Percentiles rank a stretch among this genome's conserved stretches.
phyloP scores from a whole-genome alignment of 30 jellyfish, hydroid and myxozoan genomes.

The Chrysaora quinquecirrha region DNA sequence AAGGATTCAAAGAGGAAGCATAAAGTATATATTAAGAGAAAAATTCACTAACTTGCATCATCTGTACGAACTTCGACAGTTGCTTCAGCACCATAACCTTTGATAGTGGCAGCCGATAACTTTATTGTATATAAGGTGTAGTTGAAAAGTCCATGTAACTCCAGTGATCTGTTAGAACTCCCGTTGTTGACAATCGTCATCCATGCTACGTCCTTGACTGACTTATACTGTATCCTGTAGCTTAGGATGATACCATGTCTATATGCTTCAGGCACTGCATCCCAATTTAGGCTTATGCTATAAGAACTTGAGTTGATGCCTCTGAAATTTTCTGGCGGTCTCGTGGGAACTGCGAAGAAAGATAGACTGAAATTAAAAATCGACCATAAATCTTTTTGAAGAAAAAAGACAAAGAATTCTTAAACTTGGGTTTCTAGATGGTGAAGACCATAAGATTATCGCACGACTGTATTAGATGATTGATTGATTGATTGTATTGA shows the following conservation, averaged over 20 bases:
- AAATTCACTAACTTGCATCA: constrained; percentile 68
- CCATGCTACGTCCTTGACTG: constrained; percentile 10
- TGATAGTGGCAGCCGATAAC: constrained; percentile 36
- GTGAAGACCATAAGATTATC: too few species aligned
- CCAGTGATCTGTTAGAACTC: constrained; percentile 17
- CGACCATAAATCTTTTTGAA: too few species aligned
- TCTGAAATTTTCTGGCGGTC: constrained; percentile 24
- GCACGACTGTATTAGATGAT: too few species aligned
- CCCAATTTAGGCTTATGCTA: constrained; percentile 42
- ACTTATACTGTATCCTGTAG: constrained; percentile 8
- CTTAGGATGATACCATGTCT: constrained; percentile 64
- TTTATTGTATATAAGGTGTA: constrained; percentile 30
- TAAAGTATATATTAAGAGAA: too few species aligned
- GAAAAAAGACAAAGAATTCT: too few species aligned
- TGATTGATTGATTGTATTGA: too few species aligned
- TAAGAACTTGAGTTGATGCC: constrained; percentile 56
- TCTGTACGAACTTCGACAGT: constrained; percentile 40
- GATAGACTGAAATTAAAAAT: too few species aligned
- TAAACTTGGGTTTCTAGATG: too few species aligned
- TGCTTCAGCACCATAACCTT: constrained; percentile 39
- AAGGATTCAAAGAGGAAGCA: too few species aligned
- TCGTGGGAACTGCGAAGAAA: constrained; percentile 40
- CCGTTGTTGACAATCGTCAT: background rate
- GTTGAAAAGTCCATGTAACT: constrained; percentile 21
- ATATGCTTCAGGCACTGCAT: constrained; percentile 13